A percentile compares a stretch with the other conserved stretches of the same genome.
Evolutionary conservation across 2,797 vertebrate genomes (phyloP).

Genomic region (Graptemys geographica): DNA sequence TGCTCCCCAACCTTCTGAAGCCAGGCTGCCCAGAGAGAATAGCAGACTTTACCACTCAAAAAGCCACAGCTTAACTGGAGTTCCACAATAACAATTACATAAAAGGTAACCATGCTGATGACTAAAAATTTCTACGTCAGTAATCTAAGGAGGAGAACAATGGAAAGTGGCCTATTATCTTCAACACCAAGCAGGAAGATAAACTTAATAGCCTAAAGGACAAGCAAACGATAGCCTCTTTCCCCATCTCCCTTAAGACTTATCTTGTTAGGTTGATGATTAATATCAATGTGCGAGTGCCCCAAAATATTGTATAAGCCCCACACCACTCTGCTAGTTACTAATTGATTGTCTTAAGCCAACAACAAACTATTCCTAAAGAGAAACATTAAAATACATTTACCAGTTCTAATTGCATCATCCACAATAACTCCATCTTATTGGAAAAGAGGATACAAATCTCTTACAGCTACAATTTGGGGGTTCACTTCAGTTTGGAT

Average conservation of each 20-base stretch:
- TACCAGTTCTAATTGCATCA: background rate
- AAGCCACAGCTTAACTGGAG: slow-evolving; percentile 6
- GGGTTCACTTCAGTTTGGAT: background rate
- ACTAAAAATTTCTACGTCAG: background rate
- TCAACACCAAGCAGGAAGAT: slow-evolving; percentile 9
- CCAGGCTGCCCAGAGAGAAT: background rate
- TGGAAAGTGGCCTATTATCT: background rate
- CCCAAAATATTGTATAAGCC: background rate
- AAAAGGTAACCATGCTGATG: background rate
- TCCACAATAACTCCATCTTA: background rate
- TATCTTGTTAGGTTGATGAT: slow-evolving; percentile 17
- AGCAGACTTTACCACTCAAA: background rate
- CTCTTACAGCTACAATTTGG: background rate
- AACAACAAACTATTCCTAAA: background rate
- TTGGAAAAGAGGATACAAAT: background rate
- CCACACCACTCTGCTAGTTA: background rate
- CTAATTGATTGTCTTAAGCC: background rate
- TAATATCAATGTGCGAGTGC: background rate
- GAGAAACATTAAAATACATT: background rate
- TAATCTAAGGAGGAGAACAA: slow-evolving; percentile 30
- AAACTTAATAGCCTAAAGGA: slow-evolving; percentile 13
- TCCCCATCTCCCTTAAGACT: background rate
- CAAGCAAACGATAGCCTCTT: slow-evolving; percentile 29
- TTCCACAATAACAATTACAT: slow-evolving; percentile 9
- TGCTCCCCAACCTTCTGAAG: background rate